Base-by-base conservation (phyloP, 2,797 vertebrate genomes). In the Acrossocheilus wenchowensis region DNA sequence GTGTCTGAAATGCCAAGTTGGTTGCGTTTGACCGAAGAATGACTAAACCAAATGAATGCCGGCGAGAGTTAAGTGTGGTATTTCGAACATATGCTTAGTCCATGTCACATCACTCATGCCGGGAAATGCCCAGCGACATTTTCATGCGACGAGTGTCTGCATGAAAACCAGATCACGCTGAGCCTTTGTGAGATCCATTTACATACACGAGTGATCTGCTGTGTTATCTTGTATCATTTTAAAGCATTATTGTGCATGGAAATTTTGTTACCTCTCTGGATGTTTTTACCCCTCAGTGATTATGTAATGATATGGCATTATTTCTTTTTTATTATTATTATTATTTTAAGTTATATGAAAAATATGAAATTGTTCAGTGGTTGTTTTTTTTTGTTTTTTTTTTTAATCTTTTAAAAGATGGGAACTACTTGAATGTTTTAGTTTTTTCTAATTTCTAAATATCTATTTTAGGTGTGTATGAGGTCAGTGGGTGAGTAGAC, bases 341-440 rank as follows among this genome's bases (percentile, higher is more conserved):
- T 78, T 48, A 77, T 52, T 15, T 84, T 78, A 78, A 87, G 48
- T 81, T 57, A 85, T 91, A 92, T 93, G 84, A 92, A 90, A 69
- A 69, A 69, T 69, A 21, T 69, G 17, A 69, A 93, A 78, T 57
- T 39, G 86, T 87, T 88, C 87, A 91, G 84, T 90, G 89, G 85
- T 93, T 94, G 92, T 87, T 89, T 92, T 92, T 92, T 91, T 90
- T 83, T 23, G 2, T 64, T 89, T 90, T 92, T 90, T 91, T 88
- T 86, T 0, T 66, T 6, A 2, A 69, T 87, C 85, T 79, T 90
- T 86, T 89, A 89, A 90, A 91, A 82, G 81, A 91, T 88, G 91
- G 89, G 89, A 30, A 94, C 92, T 94, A 95, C 94, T 94, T 95
- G 94, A 95, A 94, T 91, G 92, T 92, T 92, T 91, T 90, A 68